phyloP scores from a whole-genome alignment of 2,888 invertebrate genomes.

The Leptogaster cylindrica region DNA sequence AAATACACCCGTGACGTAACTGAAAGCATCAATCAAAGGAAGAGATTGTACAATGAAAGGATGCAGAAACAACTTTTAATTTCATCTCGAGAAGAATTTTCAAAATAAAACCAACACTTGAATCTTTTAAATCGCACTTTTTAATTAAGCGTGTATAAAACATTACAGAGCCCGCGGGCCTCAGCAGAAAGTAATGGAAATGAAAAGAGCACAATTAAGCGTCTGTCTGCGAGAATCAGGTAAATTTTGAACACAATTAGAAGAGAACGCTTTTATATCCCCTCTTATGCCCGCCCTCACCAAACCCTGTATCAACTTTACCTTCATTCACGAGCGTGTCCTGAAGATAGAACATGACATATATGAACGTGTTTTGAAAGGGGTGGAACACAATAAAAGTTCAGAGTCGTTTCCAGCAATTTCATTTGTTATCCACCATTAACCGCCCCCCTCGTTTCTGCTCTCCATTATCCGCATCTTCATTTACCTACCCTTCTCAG shows the following conservation, averaged over 20 bases:
- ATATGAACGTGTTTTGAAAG: constrained; percentile 9
- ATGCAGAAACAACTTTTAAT: constrained; percentile 33
- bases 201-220: constrained; percentile 36
- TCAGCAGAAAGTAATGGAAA: constrained; percentile 19
- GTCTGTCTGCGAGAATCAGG: constrained; percentile 30
- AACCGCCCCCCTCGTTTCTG: constrained; percentile 5
- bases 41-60: too few relatives aligned
- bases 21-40: too few relatives aligned
- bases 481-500: constrained; percentile 2
- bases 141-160: constrained; percentile 30
- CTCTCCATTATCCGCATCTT: background rate
- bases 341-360: background rate
- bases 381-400: constrained; percentile 32
- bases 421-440: constrained; percentile 36
- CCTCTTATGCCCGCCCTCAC: too few relatives aligned
- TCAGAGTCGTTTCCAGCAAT: constrained; percentile 30
- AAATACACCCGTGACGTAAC: too few relatives aligned
- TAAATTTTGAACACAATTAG: constrained; percentile 37
- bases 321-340: background rate
- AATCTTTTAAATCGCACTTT: constrained; percentile 18
- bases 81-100: constrained; percentile 1
- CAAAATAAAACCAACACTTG: constrained; percentile 22
- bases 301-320: too few relatives aligned
- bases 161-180: constrained; percentile 5
- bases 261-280: constrained; percentile 14